Base-by-base conservation (phyloP, 2,888 invertebrate genomes). In the Endotricha flammealis region DNA sequence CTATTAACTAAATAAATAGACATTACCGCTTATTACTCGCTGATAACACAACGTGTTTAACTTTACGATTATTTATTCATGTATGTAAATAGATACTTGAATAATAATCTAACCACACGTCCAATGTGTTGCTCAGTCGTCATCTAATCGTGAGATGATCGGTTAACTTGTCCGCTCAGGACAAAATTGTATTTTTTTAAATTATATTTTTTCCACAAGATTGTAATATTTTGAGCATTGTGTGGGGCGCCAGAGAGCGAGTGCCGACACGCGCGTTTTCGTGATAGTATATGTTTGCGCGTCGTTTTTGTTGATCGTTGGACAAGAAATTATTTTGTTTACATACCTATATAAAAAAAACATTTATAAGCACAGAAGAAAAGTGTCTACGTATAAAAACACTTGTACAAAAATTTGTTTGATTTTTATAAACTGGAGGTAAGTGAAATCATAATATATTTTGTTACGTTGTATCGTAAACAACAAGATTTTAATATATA, bases 261-360 rank as follows among this genome's bases (percentile, higher is more conserved):
- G 49, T 45, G 42, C 40, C 46, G 50, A 44, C 47, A 47, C 56
- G 53, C 70, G 66, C 66, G 64, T 64, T 61, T 63, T 55, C 43
- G 42, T 43, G 60, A 67, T 69, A 72, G 78, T 80, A 57, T 39
- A 64, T 60, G 63, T 66, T 66, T 60, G 68, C 51, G 57, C 64
- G 56, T 63, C 61, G 66, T 47, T 53, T 52, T 48, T 48, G 50
- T 60, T 59, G 59, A 61, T 69, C 70, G 57, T 57, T 57, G 57
- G 51, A 41, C 61, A 54, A 51, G 54, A 46, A 29, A 32, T 4
- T 28, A 24, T 22, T 27, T 20, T 32, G 32, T 25, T 16, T 8
- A 13, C 22, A 12, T 22, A 6, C 11, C 23, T n/a, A n/a, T n/a
- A n/a, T n/a, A n/a, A n/a, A n/a, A n/a, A n/a, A n/a, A n/a, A n/a